Conservation (phyloP, 2,888 invertebrate species). For the Athrips mouffetella region DNA sequence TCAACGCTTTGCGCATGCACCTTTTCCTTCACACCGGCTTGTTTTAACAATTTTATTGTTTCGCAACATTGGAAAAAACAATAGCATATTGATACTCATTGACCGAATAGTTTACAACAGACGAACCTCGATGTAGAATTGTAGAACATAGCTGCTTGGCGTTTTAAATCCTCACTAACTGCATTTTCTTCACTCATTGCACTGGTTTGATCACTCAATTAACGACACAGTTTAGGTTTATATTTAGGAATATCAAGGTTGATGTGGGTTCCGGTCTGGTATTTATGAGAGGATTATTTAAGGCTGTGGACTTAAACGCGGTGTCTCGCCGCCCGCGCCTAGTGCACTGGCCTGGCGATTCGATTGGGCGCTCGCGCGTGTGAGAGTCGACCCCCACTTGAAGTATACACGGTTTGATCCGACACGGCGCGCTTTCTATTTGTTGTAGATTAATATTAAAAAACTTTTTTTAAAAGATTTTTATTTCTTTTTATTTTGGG, state of each 20-base stretch:
- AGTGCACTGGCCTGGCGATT: slow-evolving; percentile 39
- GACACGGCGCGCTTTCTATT: slow-evolving; percentile 28
- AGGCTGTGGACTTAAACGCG: background rate
- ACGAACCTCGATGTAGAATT: slow-evolving; percentile 69
- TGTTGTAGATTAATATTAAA: background rate
- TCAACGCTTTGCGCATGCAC: background rate
- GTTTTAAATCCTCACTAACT: slow-evolving; percentile 63
- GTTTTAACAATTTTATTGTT: background rate
- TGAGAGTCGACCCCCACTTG: slow-evolving; percentile 48
- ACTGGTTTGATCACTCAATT: background rate
- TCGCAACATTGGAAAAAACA: background rate
- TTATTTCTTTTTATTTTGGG: no score
- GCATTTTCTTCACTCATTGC: slow-evolving; percentile 64
- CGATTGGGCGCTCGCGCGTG: background rate
- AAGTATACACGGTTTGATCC: slow-evolving; percentile 36
- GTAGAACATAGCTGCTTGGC: slow-evolving; percentile 71
- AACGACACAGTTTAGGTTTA: background rate
- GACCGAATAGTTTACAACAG: slow-evolving; percentile 7
- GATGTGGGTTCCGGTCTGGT: background rate
- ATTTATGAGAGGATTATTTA: background rate
- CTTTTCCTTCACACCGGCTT: slow-evolving; percentile 2
- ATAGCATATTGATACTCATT: background rate
- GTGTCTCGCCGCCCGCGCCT: slow-evolving; percentile 64
- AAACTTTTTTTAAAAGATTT: background rate
- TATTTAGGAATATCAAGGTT: background rate